A percentile compares a stretch with the other conserved stretches of the same genome.
Conservation (phyloP, 2,888 invertebrate species). For the Agrenia bidenticulata region DNA sequence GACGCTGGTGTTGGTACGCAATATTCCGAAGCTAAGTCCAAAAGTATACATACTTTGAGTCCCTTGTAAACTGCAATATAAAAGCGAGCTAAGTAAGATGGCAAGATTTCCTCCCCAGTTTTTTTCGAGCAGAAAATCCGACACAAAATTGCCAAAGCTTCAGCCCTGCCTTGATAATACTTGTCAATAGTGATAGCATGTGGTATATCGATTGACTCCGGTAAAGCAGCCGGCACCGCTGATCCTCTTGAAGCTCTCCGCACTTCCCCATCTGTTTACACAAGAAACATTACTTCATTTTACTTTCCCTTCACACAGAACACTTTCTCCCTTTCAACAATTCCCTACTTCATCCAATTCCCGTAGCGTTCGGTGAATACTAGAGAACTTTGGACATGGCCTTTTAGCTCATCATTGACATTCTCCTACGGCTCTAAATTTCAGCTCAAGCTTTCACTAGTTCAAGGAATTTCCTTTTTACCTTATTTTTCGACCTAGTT, state of each 20-base stretch:
- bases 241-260: constrained; percentile 51
- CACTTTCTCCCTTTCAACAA: not conserved
- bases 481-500: no score
- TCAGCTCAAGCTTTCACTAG: no score
- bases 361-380: no score
- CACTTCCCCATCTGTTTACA: constrained; percentile 43
- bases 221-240: constrained; percentile 64
- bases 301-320: not conserved
- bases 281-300: constrained; percentile 7
- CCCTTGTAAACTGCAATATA: constrained; percentile 90
- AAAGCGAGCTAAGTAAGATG: constrained; percentile 87
- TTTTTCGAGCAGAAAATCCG: constrained; percentile 94
- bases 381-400: no score
- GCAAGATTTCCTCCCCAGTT: constrained; percentile 87
- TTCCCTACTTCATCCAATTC: no score
- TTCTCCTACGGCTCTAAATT: no score
- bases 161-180: constrained; percentile 75
- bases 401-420: no score
- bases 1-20: no score
- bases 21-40: not conserved
- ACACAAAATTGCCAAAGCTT: constrained; percentile 92
- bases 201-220: constrained; percentile 68
- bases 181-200: constrained; percentile 72
- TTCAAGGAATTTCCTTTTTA: no score
- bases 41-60: constrained; percentile 61